Evolutionary conservation across 1,140 invertebrate species (phyloP).

Genomic region (Trialeurodes vaporariorum): DNA sequence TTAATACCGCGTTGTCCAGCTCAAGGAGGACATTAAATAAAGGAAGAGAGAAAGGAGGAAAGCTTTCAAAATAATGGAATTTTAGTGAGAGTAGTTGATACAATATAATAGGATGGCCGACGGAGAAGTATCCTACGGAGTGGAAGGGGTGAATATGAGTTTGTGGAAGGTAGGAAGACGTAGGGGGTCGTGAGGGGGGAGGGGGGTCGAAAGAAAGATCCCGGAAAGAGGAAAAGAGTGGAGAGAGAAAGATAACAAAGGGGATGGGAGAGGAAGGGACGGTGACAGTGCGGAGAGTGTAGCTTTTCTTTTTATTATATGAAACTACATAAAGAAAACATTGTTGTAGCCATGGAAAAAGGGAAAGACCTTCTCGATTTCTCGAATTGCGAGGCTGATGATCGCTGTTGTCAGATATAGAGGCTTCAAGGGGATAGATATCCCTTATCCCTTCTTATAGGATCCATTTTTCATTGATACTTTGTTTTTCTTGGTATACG

Average conservation of each 20-base stretch:
- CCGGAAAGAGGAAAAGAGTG: neutral
- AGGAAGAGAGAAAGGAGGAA: neutral
- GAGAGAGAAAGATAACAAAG: neutral
- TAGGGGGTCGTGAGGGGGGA: neutral
- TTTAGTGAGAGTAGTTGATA: neutral
- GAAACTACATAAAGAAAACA: slow-evolving; percentile 1
- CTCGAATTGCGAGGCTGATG: too few species aligned
- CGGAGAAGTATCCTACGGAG: neutral
- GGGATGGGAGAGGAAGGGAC: neutral
- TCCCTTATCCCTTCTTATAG: too few species aligned
- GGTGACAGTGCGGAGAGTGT: neutral
- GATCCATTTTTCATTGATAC: too few species aligned
- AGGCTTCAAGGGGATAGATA: too few species aligned
- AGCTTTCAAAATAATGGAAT: slow-evolving; percentile 1
- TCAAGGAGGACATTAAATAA: neutral
- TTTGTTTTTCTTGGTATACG: too few species aligned
- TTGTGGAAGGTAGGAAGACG: neutral
- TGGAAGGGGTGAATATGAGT: neutral
- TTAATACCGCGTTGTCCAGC: neutral
- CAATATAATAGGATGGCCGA: neutral
- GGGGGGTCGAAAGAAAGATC: neutral
- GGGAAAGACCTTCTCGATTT: too few species aligned
- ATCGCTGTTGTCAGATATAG: too few species aligned
- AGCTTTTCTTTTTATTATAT: neutral
- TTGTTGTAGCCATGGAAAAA: too few species aligned